Conservation (phyloP, 2,888 invertebrate species). For the Pachymerium ferrugineum region DNA sequence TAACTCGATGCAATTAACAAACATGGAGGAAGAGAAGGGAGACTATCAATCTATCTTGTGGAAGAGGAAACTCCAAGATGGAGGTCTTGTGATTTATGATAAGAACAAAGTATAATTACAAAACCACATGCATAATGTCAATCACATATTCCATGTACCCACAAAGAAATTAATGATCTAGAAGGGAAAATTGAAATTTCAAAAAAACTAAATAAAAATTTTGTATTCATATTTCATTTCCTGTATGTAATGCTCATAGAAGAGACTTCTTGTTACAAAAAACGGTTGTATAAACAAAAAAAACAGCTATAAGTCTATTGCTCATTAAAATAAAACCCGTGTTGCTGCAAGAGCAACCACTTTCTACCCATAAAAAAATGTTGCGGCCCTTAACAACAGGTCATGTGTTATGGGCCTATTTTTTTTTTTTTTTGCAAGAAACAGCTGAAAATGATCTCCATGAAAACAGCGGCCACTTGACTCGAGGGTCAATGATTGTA, state of each 20-base stretch:
- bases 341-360: too few species aligned
- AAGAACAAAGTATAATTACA: background rate
- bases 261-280: background rate
- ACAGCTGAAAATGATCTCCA: background rate
- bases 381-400: background rate
- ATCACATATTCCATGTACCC: background rate
- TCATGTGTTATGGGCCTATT: background rate
- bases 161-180: too few species aligned
- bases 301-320: too few species aligned
- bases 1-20: too few species aligned
- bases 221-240: background rate
- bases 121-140: conserved; percentile 8
- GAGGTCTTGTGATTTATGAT: background rate
- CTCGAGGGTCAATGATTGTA: background rate
- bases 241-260: background rate
- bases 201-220: background rate
- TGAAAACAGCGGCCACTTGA: background rate
- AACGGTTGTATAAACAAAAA: background rate
- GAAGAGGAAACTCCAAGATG: background rate
- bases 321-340: too few species aligned
- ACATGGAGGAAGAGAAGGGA: background rate
- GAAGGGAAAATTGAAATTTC: too few species aligned
- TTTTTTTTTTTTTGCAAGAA: background rate
- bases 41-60: background rate
- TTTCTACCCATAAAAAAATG: too few species aligned